Conservation (phyloP, 2,797 vertebrate species). For the Diplodus puntazzo region DNA sequence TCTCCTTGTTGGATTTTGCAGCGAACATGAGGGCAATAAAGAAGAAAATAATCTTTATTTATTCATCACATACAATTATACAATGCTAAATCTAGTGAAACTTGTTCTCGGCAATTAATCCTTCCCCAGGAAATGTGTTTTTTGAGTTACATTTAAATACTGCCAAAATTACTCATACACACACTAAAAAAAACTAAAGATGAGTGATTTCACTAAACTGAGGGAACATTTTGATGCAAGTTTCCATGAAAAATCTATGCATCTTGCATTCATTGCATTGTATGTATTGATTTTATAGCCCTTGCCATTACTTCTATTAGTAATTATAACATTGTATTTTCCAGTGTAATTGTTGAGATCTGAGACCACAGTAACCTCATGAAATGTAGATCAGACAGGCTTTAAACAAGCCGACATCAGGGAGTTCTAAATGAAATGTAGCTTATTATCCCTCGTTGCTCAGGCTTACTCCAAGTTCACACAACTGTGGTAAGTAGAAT, state of each 20-base stretch:
- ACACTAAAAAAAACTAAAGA: neutral
- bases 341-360: neutral
- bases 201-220: neutral
- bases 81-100: too few relatives aligned
- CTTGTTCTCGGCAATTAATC: too few relatives aligned
- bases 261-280: neutral
- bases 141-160: neutral
- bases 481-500: neutral
- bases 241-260: too few relatives aligned
- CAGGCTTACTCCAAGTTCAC: neutral
- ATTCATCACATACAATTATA: too few relatives aligned
- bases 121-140: too few relatives aligned
- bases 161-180: neutral
- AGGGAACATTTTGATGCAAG: neutral
- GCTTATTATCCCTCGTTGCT: neutral
- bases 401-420: too few relatives aligned
- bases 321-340: neutral
- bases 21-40: too few relatives aligned
- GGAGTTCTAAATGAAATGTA: too few relatives aligned
- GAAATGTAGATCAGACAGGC: neutral
- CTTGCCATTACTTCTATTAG: neutral
- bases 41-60: too few relatives aligned
- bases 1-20: neutral
- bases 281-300: neutral
- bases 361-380: neutral